Evolutionary conservation across 2,797 vertebrate species (phyloP).

Genomic region (Apodemus agrarius): DNA sequence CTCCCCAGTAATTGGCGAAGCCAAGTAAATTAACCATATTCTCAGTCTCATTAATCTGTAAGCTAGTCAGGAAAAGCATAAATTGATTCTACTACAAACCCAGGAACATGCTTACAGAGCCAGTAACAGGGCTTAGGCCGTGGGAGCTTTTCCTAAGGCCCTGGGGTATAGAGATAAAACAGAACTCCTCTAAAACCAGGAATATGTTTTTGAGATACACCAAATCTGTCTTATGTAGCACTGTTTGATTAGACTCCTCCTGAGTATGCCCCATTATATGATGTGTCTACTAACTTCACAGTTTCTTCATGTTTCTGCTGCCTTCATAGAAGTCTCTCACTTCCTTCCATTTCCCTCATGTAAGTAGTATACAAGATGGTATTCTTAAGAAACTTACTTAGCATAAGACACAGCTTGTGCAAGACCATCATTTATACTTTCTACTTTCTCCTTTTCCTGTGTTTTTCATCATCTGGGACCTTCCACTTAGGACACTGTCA

Average conservation of each 20-base stretch:
- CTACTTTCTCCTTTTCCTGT: background rate
- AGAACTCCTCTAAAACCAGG: background rate
- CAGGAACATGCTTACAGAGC: background rate
- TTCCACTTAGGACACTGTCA: background rate
- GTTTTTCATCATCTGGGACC: background rate
- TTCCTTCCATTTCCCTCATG: background rate
- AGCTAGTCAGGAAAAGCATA: background rate
- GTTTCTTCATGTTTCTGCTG: background rate
- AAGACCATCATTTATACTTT: background rate
- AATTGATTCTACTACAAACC: background rate
- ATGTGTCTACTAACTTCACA: background rate
- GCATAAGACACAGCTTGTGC: background rate
- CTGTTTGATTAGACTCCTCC: background rate
- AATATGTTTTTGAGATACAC: background rate
- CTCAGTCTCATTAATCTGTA: background rate
- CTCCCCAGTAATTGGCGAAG: background rate
- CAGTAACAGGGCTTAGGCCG: background rate
- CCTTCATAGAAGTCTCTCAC: background rate
- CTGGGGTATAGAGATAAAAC: background rate
- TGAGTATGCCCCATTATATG: background rate
- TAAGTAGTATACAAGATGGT: background rate
- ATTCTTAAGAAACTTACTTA: background rate
- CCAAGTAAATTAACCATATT: background rate
- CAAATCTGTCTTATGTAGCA: background rate
- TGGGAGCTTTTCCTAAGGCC: background rate